phyloP scores from a whole-genome alignment of 2,888 invertebrate species.

The Acanthopleura granulata region DNA sequence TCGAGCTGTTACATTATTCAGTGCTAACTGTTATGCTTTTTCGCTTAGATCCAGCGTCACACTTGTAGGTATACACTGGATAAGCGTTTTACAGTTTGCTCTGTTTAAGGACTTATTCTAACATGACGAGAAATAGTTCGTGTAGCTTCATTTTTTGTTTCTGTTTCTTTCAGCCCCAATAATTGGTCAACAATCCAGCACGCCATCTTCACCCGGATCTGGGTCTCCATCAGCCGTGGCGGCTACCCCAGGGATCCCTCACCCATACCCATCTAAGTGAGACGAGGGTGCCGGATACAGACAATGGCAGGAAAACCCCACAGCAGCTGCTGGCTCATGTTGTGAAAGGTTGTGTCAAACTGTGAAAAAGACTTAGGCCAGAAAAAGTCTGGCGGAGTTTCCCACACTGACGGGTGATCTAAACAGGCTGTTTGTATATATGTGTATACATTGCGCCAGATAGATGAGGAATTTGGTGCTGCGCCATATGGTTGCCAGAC shows the following conservation, averaged over 20 bases:
- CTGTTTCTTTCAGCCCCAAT: conserved; percentile 1
- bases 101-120: no score
- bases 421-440: background rate
- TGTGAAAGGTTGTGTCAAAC: background rate
- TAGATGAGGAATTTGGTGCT: background rate
- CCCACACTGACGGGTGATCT: background rate
- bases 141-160: background rate
- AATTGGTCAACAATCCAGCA: conserved; percentile 5
- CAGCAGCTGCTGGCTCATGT: background rate
- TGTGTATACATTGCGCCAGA: background rate
- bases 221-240: background rate
- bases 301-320: no score
- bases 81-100: no score
- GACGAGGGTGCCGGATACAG: background rate
- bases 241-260: background rate
- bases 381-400: background rate
- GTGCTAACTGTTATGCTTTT: no score
- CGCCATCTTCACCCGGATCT: background rate
- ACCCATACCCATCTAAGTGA: background rate
- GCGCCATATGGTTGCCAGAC: conserved; percentile 16
- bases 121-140: no score
- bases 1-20: no score
- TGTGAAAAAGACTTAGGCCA: background rate
- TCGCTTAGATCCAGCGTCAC: no score
- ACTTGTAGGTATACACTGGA: no score